Evolutionary conservation across 2,888 invertebrate species (phyloP).

Genomic region (Lepetodrilus schrolli): DNA sequence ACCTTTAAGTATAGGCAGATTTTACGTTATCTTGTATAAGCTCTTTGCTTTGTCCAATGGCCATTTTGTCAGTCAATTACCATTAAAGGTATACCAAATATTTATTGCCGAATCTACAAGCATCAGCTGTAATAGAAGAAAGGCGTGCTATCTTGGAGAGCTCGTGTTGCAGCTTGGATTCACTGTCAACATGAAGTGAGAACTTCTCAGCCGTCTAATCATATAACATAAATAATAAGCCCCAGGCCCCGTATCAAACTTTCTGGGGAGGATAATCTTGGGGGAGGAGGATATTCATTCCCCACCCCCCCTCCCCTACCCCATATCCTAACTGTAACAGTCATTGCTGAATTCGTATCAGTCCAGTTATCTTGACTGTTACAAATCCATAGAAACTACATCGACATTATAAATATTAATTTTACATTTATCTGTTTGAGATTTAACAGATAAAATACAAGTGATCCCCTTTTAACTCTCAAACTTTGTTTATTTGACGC

Average conservation of each 20-base stretch:
- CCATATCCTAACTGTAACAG: not conserved
- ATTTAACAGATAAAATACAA: no score
- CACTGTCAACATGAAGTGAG: slow-evolving; percentile 5
- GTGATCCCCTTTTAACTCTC: not conserved
- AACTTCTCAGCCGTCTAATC: slow-evolving; percentile 5
- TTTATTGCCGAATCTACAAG: slow-evolving; percentile 13
- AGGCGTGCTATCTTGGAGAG: not conserved
- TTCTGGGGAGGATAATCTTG: not conserved
- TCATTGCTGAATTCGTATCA: no score
- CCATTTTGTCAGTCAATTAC: slow-evolving; percentile 24
- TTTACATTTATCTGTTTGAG: no score
- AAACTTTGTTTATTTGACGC: not conserved
- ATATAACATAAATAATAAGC: slow-evolving; percentile 16
- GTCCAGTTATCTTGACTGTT: no score
- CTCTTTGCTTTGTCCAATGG: not conserved
- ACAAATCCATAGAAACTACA: no score
- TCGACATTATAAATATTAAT: no score
- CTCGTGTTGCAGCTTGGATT: not conserved
- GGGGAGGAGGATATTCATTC: not conserved
- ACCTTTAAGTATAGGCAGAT: not conserved
- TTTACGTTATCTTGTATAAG: not conserved
- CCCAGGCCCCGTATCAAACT: not conserved
- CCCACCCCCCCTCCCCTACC: not conserved
- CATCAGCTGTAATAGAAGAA: not conserved
- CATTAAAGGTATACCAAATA: slow-evolving; percentile 11